phyloP scores from a whole-genome alignment of 1,140 invertebrate genomes.

The Megalonaias nervosa region DNA sequence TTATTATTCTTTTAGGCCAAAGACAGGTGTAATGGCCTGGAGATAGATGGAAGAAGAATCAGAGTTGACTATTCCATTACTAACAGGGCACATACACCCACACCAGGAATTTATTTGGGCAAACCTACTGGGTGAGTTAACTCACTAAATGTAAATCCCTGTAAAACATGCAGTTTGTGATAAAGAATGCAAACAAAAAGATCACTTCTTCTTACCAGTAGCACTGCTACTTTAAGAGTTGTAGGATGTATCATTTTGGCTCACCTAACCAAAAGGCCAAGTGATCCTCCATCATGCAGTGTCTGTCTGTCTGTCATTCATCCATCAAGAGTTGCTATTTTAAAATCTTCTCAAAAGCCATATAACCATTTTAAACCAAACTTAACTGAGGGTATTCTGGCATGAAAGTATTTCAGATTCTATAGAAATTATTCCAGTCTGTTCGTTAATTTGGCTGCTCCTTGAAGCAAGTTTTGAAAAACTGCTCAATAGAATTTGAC shows the following conservation, averaged over 20 bases:
- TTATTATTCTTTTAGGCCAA: slow-evolving; percentile 78
- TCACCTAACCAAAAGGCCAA: too few relatives aligned
- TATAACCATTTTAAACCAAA: not conserved
- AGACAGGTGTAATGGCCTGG: slow-evolving; percentile 93
- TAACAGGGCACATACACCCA: slow-evolving; percentile 96
- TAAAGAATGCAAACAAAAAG: not conserved
- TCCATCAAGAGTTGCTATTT: not conserved
- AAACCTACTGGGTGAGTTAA: slow-evolving; percentile 84
- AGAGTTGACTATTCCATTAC: slow-evolving; percentile 98
- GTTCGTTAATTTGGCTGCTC: too few relatives aligned
- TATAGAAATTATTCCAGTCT: too few relatives aligned
- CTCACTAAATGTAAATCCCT: not conserved
- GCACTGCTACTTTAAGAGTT: not conserved
- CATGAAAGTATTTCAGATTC: too few relatives aligned
- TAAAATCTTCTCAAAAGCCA: too few relatives aligned
- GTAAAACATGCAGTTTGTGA: not conserved
- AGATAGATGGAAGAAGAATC: slow-evolving; percentile 94
- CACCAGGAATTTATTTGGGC: slow-evolving; percentile 98
- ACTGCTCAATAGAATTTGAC: too few relatives aligned
- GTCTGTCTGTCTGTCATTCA: not conserved
- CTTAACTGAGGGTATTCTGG: not conserved
- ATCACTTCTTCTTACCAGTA: too few relatives aligned
- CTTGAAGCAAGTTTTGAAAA: too few relatives aligned
- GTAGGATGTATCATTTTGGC: not conserved
- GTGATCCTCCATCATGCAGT: not conserved